Base-by-base conservation (phyloP, 2,888 invertebrate genomes). In the Drosophila birchii region DNA sequence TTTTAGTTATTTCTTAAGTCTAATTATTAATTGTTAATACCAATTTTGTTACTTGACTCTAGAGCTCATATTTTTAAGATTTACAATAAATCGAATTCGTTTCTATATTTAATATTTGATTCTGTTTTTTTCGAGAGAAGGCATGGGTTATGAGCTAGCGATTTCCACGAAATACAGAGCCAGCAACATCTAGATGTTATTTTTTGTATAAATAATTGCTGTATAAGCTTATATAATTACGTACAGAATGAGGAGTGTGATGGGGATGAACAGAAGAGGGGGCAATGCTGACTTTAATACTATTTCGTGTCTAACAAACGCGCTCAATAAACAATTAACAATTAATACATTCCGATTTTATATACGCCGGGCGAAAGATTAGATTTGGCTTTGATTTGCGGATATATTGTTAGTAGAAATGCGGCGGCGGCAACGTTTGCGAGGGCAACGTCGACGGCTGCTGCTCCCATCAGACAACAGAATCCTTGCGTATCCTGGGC, bases 401-500 rank as follows among this genome's bases (percentile, higher is more conserved):
- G 74, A 67, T 76, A 60, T 20, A 36, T 72, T 59, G 51, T 66
- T 64, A 84, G 55, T 77, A 84, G 75, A 81, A 86, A 70, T 87
- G 86, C 78, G 81, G 86, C 79, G 81, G 87, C 78, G 82, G 84
- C 84, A 86, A 80, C 82, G 81, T 81, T 76, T 78, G 87, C 73
- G 83, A 76, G 67, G 78, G 78, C 78, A 85, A 75, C 82, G 79
- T 64, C 81, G 84, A 58, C 88, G 76, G 78, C 53, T 80, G 84
- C 81, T 83, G 81, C 66, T 82, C 90, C 89, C 86, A 90, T 91
- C 91, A 92, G 88, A 92, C 92, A 88, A 92, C 92, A 70, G 92
- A 92, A 88, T 92, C 92, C 86, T 92, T 92, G 62, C 92, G 91
- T 88, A 92, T 92, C 92, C 92, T 87, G 20, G 34, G 54, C 47